Conservation (phyloP, 2,888 invertebrate genomes). For the Salticus scenicus region DNA sequence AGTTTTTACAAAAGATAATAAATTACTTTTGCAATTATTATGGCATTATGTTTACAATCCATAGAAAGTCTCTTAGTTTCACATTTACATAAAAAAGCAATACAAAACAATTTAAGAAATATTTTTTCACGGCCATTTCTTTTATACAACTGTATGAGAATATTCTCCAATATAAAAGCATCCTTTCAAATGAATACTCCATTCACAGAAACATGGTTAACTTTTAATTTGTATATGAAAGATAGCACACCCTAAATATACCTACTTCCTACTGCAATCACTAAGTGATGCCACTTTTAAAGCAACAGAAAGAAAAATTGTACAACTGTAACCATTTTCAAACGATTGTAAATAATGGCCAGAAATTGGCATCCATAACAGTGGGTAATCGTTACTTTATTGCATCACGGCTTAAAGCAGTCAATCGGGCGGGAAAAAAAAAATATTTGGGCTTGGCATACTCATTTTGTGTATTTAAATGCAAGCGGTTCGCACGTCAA, state of each 20-base stretch:
- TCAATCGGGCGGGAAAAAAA: neutral
- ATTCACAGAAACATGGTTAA: neutral
- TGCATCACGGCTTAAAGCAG: neutral
- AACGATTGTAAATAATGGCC: slow-evolving; percentile 26
- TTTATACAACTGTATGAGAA: neutral
- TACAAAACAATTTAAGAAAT: neutral
- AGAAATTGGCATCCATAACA: slow-evolving; percentile 23
- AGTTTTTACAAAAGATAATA: too few relatives aligned
- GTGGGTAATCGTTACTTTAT: slow-evolving; percentile 17
- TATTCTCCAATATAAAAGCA: neutral
- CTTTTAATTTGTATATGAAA: neutral
- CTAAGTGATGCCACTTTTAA: neutral
- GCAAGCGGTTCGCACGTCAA: slow-evolving; percentile 7
- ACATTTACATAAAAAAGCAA: neutral
- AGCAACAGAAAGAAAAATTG: neutral
- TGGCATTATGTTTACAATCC: too few relatives aligned
- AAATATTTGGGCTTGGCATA: slow-evolving; percentile 13
- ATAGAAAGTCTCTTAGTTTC: neutral
- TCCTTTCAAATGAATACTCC: neutral
- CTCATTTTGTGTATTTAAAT: slow-evolving; percentile 17
- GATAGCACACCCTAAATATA: slow-evolving; percentile 6
- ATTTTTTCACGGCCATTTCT: slow-evolving; percentile 2
- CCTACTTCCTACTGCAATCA: neutral
- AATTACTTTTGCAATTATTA: too few relatives aligned
- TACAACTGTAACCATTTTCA: slow-evolving; percentile 23